These are phyloP conservation scores for Zele albiditarsus DNA, from an alignment of 2,888 invertebrate species.

Conservation along the genomic window DNA sequence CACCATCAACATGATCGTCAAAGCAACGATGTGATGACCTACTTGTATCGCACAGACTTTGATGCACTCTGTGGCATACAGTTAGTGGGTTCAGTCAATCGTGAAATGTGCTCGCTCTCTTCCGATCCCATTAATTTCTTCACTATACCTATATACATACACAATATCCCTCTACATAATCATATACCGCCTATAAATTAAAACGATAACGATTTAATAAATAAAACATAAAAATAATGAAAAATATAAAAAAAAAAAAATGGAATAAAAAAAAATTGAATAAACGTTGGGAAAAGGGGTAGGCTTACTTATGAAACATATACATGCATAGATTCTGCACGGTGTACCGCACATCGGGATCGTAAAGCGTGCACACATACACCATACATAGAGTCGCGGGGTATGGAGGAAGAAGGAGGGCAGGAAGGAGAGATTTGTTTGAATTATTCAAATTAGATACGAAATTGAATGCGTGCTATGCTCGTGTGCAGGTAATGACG, in stretches of 20 bases:
- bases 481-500: conserved; percentile 73
- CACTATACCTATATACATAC: neutral
- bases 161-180: neutral
- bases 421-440: conserved; percentile 73
- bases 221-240: neutral
- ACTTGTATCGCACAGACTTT: conserved; percentile 12
- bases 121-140: conserved; percentile 17
- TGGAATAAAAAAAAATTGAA: neutral
- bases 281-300: neutral
- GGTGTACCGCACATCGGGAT: conserved; percentile 66
- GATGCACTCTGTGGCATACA: conserved; percentile 3
- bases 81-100: conserved; percentile 14
- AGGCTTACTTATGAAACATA: neutral
- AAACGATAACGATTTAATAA: neutral
- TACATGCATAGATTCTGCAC: neutral
- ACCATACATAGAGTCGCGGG: conserved; percentile 18
- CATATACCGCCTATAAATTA: neutral
- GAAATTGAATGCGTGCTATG: conserved; percentile 72
- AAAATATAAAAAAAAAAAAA: neutral
- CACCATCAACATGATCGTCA: neutral
- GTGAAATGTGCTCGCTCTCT: conserved; percentile 25
- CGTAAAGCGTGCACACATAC: conserved; percentile 66
- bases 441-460: conserved; percentile 73
- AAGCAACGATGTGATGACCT: conserved; percentile 17
- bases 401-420: conserved; percentile 64